Conservation (phyloP, 2,113 vertebrate genomes). For the Microtus ochrogaster region DNA sequence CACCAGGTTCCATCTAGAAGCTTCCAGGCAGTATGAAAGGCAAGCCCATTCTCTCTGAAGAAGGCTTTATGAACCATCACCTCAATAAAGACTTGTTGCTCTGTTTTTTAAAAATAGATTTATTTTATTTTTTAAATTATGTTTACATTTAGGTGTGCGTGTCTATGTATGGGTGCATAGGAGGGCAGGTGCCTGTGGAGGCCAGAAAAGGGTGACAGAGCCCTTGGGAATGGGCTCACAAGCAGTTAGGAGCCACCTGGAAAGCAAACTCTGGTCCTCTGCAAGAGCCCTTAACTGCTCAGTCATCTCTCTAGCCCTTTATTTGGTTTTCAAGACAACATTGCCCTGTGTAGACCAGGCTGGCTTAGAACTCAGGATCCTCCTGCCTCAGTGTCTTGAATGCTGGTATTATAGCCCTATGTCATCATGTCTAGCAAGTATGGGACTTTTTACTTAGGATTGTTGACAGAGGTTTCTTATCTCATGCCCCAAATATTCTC, state of each 20-base stretch:
- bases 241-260: not conserved
- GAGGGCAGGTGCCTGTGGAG: not conserved
- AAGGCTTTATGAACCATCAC: not conserved
- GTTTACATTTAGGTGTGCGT: not conserved
- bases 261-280: not conserved
- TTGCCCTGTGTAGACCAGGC: not conserved
- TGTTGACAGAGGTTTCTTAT: constrained; percentile 10
- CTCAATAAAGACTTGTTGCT: not conserved
- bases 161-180: not conserved
- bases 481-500: constrained; percentile 2
- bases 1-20: not conserved
- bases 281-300: not conserved
- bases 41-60: not conserved
- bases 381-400: not conserved
- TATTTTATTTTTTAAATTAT: not conserved
- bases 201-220: not conserved
- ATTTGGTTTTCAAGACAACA: not conserved
- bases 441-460: not conserved
- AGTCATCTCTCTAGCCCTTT: not conserved
- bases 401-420: not conserved
- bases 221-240: not conserved
- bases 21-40: not conserved
- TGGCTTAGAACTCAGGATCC: not conserved
- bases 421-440: not conserved
- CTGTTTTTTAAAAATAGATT: not conserved